A percentile compares a stretch with the other conserved stretches of the same genome.
Evolutionary conservation across 2,888 invertebrate species (phyloP).

Genomic region (Tricholauxania praeusta): DNA sequence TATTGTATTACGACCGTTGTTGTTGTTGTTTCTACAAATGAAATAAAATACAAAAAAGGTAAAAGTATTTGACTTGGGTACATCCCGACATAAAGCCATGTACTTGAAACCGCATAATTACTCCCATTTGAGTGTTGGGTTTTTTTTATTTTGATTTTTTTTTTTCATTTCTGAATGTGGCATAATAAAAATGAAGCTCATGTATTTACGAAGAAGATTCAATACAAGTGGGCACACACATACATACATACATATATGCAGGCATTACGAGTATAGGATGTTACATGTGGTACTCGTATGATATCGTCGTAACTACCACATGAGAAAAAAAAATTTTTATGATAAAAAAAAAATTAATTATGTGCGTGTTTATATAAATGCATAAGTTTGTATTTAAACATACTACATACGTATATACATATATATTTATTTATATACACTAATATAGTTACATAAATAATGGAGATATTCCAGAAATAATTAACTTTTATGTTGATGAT

Average conservation of each 20-base stretch:
- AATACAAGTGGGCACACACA: neutral
- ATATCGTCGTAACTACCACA: too few relatives aligned
- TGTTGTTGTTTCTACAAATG: too few relatives aligned
- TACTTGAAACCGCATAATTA: slow-evolving; percentile 14
- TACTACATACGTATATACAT: neutral
- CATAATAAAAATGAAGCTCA: slow-evolving; percentile 5
- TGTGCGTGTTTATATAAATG: neutral
- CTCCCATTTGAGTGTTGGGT: neutral
- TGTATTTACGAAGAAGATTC: neutral
- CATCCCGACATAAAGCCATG: neutral
- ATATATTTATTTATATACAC: slow-evolving; percentile 9
- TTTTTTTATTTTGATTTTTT: neutral
- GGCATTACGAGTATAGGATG: too few relatives aligned
- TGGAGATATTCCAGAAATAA: neutral
- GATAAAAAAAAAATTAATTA: slow-evolving; percentile 1
- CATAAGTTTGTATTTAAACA: neutral
- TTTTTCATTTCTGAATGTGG: neutral
- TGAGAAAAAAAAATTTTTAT: too few relatives aligned
- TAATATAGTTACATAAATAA: slow-evolving; percentile 4
- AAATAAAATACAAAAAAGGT: too few relatives aligned
- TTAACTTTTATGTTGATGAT: neutral
- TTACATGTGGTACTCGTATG: too few relatives aligned
- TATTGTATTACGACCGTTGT: too few relatives aligned
- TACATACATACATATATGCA: too few relatives aligned
- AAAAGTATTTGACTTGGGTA: too few relatives aligned